These are phyloP conservation scores for Acanthis flammea DNA, from an alignment of 2,797 vertebrate species.

Conservation along the genomic window DNA sequence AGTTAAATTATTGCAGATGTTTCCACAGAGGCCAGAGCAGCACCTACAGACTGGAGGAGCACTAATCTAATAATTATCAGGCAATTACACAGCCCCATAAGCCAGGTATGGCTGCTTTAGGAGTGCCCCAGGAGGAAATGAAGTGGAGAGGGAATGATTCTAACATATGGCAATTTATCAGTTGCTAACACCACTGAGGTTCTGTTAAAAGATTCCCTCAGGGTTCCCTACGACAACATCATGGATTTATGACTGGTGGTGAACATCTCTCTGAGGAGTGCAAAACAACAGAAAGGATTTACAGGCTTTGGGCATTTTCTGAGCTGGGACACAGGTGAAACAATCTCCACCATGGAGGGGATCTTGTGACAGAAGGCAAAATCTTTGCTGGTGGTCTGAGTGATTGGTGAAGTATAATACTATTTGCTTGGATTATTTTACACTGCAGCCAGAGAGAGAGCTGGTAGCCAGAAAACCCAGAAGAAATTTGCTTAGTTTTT, in stretches of 20 bases:
- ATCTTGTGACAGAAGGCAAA: background rate
- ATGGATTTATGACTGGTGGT: background rate
- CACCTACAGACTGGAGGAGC: background rate
- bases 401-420: background rate
- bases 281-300: background rate
- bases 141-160: background rate
- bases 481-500: background rate
- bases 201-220: conserved; percentile 11
- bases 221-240: background rate
- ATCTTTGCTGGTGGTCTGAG: background rate
- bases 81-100: background rate
- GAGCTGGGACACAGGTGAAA: background rate
- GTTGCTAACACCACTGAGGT: background rate
- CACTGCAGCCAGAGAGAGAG: background rate
- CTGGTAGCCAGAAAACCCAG: background rate
- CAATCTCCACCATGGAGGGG: background rate
- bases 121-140: background rate
- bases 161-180: background rate
- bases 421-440: background rate
- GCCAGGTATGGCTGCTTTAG: background rate
- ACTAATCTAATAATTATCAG: background rate
- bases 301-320: background rate
- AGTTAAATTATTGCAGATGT: background rate
- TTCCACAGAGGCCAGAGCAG: background rate
- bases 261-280: background rate